A percentile compares a stretch with the other conserved stretches of the same genome.
phyloP scores from a whole-genome alignment of 2,888 invertebrate genomes.

The Drosophila kambysellisi region DNA sequence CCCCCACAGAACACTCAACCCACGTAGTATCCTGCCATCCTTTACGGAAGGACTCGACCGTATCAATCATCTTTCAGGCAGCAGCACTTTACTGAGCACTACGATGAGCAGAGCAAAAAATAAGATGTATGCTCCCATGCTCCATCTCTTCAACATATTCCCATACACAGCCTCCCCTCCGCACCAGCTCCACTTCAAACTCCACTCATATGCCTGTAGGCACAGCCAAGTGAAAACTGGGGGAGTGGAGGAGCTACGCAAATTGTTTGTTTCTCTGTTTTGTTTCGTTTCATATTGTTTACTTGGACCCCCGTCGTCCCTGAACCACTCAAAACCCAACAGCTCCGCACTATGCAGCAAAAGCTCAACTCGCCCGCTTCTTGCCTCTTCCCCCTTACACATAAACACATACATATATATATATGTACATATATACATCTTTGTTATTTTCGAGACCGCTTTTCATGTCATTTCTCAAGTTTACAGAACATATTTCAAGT shows the following conservation, averaged over 20 bases:
- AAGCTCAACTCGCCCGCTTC: neutral
- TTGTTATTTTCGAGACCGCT: slow-evolving; percentile 51
- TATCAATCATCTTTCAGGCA: slow-evolving; percentile 76
- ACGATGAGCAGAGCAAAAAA: slow-evolving; percentile 30
- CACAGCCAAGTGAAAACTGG: slow-evolving; percentile 1
- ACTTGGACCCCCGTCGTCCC: slow-evolving; percentile 47
- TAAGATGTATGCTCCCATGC: slow-evolving; percentile 49
- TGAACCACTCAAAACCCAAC: slow-evolving; percentile 25
- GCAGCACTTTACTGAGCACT: slow-evolving; percentile 57
- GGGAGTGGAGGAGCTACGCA: slow-evolving; percentile 34
- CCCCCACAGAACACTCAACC: neutral
- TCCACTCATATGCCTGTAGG: slow-evolving; percentile 57
- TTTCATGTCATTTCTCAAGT: slow-evolving; percentile 76
- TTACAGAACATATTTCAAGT: slow-evolving; percentile 79
- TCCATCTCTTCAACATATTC: neutral
- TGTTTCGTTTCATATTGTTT: slow-evolving; percentile 56
- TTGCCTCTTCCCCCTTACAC: neutral
- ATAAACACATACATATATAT: neutral
- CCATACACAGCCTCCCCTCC: neutral
- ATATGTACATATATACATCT: slow-evolving; percentile 11
- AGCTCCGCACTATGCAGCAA: neutral
- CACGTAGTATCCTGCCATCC: slow-evolving; percentile 7
- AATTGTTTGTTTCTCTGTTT: slow-evolving; percentile 66
- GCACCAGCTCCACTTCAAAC: slow-evolving; percentile 10
- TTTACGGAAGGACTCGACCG: slow-evolving; percentile 33